These are phyloP conservation scores for Cenopis cana DNA, from an alignment of 2,888 invertebrate species.

Conservation along the genomic window DNA sequence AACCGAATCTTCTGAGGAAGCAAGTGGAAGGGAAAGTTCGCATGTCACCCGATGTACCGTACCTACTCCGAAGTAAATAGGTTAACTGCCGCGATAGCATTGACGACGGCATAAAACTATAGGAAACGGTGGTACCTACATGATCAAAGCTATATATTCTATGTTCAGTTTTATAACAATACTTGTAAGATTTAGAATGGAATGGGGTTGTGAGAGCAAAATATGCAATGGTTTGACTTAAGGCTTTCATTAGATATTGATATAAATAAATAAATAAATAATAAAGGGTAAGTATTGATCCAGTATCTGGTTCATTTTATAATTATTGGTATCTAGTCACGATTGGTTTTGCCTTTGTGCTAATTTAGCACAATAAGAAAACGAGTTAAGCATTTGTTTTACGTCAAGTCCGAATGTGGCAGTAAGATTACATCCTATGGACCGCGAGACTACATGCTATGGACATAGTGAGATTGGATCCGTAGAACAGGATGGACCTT, in stretches of 20 bases:
- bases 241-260: constrained; percentile 20
- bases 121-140: constrained; percentile 25
- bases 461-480: too few relatives aligned
- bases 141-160: not conserved
- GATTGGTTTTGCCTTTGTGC: not conserved
- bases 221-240: constrained; percentile 18
- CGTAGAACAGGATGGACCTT: too few relatives aligned
- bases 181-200: constrained; percentile 8
- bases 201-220: not conserved
- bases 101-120: constrained; percentile 42
- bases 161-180: constrained; percentile 10
- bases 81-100: constrained; percentile 42
- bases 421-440: too few relatives aligned
- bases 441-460: too few relatives aligned
- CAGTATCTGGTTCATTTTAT: constrained; percentile 22
- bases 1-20: constrained; percentile 4
- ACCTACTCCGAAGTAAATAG: constrained; percentile 39
- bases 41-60: constrained; percentile 42
- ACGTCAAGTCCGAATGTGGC: too few relatives aligned
- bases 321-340: constrained; percentile 23
- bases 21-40: constrained; percentile 33
- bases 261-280: too few relatives aligned
- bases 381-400: not conserved
- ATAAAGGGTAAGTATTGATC: too few relatives aligned
- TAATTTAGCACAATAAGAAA: not conserved